Percentiles rank a stretch among this genome's conserved stretches.
These are phyloP conservation scores for Panonychus citri DNA, from an alignment of 1,140 invertebrate genomes.

Conservation along the genomic window DNA sequence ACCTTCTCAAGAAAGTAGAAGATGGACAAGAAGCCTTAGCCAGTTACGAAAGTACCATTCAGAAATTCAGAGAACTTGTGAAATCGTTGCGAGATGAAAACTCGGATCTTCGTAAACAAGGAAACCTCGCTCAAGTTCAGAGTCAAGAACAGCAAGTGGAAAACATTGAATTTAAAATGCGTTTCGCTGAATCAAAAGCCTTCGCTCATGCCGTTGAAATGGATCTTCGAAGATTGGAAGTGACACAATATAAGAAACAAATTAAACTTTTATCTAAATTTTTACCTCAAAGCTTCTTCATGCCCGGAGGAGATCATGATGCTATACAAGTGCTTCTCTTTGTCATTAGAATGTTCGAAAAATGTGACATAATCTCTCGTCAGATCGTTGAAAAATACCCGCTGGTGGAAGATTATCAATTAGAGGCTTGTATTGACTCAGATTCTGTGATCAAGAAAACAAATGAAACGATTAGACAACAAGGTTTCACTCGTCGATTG, in stretches of 20 bases:
- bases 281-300: conserved; percentile 82
- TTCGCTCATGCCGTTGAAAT: conserved; percentile 67
- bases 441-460: conserved; percentile 52
- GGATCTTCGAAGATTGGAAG: conserved; percentile 67
- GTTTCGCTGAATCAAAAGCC: conserved; percentile 64
- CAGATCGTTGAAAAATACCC: conserved; percentile 52
- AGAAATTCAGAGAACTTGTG: conserved; percentile 82
- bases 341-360: conserved; percentile 66
- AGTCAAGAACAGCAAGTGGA: conserved; percentile 24
- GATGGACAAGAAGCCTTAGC: conserved; percentile 68
- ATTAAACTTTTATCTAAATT: conserved; percentile 66
- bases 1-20: conserved; percentile 38
- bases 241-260: conserved; percentile 61
- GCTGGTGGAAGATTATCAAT: not conserved
- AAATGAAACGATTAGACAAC: conserved; percentile 58
- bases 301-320: conserved; percentile 80
- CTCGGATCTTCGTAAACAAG: conserved; percentile 10
- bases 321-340: conserved; percentile 64
- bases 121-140: not conserved
- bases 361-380: conserved; percentile 69
- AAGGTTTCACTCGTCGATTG: conserved; percentile 59
- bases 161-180: conserved; percentile 56
- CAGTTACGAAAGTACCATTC: conserved; percentile 78
- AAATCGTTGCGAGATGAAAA: conserved; percentile 34
- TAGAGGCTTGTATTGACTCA: conserved; percentile 29